Evolutionary conservation across 2,888 invertebrate species (phyloP).

Genomic region (Marasmarcha lunaedactyla): DNA sequence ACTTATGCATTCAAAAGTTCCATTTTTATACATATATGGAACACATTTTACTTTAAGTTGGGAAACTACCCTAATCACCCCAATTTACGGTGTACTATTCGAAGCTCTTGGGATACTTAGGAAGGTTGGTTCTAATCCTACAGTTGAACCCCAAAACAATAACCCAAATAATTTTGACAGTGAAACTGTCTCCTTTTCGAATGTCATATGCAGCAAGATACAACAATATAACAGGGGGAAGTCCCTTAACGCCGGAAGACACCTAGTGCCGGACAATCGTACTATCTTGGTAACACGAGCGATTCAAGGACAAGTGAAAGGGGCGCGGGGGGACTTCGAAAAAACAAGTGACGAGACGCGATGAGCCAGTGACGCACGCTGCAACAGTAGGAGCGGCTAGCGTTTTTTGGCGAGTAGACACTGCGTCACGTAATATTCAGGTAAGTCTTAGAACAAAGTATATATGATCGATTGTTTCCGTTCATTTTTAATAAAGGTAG

Average conservation of each 20-base stretch:
- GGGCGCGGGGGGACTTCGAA: constrained; percentile 10
- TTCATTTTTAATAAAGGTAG: constrained; percentile 8
- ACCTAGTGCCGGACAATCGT: constrained; percentile 14
- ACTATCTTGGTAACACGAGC: constrained; percentile 6
- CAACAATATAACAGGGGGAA: too few species aligned
- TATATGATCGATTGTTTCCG: constrained; percentile 8
- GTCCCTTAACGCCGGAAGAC: constrained; percentile 13
- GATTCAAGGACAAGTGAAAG: constrained; percentile 9
- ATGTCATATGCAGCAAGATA: too few species aligned
- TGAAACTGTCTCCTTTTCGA: too few species aligned
- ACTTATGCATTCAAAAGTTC: too few species aligned
- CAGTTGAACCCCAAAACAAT: too few species aligned
- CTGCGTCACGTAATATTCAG: constrained; percentile 11
- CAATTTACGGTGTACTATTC: too few species aligned
- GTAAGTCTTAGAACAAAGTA: constrained; percentile 10
- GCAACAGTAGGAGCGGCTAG: constrained; percentile 7
- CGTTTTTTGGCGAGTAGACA: constrained; percentile 12
- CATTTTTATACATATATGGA: too few species aligned
- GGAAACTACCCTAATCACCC: too few species aligned
- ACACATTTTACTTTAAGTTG: too few species aligned
- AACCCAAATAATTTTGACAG: too few species aligned
- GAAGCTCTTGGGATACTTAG: too few species aligned
- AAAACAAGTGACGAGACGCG: constrained; percentile 11
- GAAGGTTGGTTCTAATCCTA: too few species aligned
- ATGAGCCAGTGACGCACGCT: constrained; percentile 9